phyloP scores from a whole-genome alignment of 2,113 vertebrate species.

The Microtus montanus region DNA sequence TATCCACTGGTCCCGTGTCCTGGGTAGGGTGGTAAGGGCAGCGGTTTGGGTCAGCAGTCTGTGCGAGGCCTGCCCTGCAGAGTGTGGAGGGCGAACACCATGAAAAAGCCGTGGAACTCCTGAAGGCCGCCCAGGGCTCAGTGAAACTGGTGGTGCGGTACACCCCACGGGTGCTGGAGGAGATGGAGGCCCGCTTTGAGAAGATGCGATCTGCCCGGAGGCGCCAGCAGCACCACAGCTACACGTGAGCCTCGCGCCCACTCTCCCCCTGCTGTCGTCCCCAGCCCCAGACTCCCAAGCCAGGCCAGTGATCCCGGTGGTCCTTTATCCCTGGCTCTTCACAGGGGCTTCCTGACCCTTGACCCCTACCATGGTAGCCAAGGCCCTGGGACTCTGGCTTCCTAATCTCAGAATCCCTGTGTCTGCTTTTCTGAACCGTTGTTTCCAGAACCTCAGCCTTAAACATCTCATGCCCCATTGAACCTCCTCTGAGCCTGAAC shows the following conservation, averaged over 20 bases:
- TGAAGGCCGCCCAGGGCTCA: conserved; percentile 93
- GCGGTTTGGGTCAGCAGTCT: neutral
- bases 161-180: conserved; percentile 94
- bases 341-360: neutral
- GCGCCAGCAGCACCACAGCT: conserved; percentile 94
- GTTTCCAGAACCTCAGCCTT: neutral
- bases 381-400: neutral
- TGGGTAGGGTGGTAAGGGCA: neutral
- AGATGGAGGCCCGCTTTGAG: conserved; percentile 96
- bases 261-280: neutral
- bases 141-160: conserved; percentile 95
- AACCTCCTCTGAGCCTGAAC: neutral
- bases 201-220: conserved; percentile 94
- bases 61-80: conserved; percentile 76
- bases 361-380: neutral
- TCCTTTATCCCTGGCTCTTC: neutral
- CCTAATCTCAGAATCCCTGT: neutral
- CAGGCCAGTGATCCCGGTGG: neutral
- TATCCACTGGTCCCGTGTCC: neutral
- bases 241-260: conserved; percentile 88
- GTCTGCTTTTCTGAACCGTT: neutral
- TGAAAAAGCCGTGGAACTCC: conserved; percentile 93
- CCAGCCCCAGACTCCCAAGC: neutral
- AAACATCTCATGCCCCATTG: neutral
- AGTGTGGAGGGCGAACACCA: conserved; percentile 96